Percentiles rank a stretch among this genome's conserved stretches.
Evolutionary conservation across 2,888 invertebrate species (phyloP).

Genomic region (Thymelicus lineola): DNA sequence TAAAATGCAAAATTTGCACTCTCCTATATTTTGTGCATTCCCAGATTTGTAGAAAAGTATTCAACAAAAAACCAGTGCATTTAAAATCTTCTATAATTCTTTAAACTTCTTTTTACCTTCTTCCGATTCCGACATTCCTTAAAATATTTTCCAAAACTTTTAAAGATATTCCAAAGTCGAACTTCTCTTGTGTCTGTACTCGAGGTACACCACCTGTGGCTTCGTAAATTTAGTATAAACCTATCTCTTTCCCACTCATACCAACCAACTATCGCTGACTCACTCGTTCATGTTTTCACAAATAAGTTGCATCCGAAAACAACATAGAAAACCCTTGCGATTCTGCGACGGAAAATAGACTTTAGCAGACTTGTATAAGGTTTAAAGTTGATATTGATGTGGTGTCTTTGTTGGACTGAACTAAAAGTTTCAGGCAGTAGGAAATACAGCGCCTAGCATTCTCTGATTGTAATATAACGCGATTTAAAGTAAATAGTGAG

Average conservation of each 20-base stretch:
- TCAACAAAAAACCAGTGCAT: too few relatives aligned
- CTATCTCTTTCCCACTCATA: conserved; percentile 57
- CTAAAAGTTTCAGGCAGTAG: conserved; percentile 75
- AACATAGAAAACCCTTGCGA: conserved; percentile 75
- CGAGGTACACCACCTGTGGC: conserved; percentile 84
- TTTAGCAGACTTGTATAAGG: conserved; percentile 48
- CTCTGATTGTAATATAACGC: conserved; percentile 81
- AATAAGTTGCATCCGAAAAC: conserved; percentile 84
- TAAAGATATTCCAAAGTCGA: conserved; percentile 45
- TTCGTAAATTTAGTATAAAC: conserved; percentile 82
- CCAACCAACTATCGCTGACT: conserved; percentile 53
- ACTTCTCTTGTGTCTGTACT: conserved; percentile 62
- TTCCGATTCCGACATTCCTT: too few relatives aligned
- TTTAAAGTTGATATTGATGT: conserved; percentile 52
- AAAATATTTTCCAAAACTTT: conserved; percentile 1
- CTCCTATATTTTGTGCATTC: too few relatives aligned
- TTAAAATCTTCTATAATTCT: too few relatives aligned
- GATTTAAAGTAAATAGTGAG: conserved; percentile 78
- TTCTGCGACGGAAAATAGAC: conserved; percentile 50
- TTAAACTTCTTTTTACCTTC: too few relatives aligned
- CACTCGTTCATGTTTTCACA: conserved; percentile 79
- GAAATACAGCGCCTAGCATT: conserved; percentile 73
- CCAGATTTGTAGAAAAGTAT: too few relatives aligned
- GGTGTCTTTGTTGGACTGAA: conserved; percentile 69
- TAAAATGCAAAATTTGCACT: too few relatives aligned